Conservation (phyloP, 2,888 invertebrate genomes). For the Pseudanteris insignis region DNA sequence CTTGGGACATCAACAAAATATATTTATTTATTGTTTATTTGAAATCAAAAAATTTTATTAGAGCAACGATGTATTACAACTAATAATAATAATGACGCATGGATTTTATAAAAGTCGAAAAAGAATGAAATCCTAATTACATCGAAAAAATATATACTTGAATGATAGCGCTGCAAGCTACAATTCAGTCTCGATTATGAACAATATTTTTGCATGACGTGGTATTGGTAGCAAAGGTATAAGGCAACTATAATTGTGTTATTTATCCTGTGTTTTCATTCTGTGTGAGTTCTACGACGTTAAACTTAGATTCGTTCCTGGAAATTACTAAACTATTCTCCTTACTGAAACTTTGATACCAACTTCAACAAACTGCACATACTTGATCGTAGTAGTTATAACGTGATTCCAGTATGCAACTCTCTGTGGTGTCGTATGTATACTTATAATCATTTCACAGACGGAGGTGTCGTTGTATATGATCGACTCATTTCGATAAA, state of each 20-base stretch:
- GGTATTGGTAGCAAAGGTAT: constrained; percentile 29
- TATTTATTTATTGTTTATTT: no score
- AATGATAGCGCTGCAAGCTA: no score
- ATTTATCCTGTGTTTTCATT: constrained; percentile 45
- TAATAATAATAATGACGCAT: no score
- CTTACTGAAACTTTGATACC: constrained; percentile 43
- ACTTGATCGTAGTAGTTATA: constrained; percentile 40
- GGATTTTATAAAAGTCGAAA: no score
- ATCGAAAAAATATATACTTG: no score
- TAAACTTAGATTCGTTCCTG: constrained; percentile 44
- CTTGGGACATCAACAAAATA: no score
- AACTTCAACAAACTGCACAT: constrained; percentile 44
- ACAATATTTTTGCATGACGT: constrained; percentile 30
- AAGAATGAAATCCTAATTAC: no score
- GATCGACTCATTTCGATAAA: no score
- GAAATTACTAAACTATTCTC: constrained; percentile 46
- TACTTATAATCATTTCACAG: constrained; percentile 39
- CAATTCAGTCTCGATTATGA: no score
- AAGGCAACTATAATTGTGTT: constrained; percentile 44
- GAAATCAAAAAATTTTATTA: no score
- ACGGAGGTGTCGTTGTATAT: no score
- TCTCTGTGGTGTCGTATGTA: constrained; percentile 38
- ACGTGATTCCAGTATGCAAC: constrained; percentile 39
- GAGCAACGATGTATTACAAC: no score
- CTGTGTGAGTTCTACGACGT: constrained; percentile 39